Evolutionary conservation across 2,888 invertebrate species (phyloP).

Genomic region (Petrolisthes manimaculis): DNA sequence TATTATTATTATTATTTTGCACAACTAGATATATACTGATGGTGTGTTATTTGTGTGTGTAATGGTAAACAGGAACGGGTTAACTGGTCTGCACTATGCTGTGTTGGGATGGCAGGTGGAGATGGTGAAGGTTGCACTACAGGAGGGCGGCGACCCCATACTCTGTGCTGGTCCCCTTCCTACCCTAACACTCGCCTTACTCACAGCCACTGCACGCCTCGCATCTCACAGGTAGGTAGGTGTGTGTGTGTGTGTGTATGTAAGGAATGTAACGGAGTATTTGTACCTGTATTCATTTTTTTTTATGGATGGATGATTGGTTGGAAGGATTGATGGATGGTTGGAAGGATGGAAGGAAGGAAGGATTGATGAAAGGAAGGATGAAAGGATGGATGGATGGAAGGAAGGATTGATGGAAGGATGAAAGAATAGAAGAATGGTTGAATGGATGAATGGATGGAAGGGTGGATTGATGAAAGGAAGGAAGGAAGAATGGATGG

Average conservation of each 20-base stretch:
- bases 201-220: neutral
- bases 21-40: no score
- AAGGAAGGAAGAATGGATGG: neutral
- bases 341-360: neutral
- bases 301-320: neutral
- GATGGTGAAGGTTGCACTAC: conserved; percentile 43
- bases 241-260: conserved; percentile 17
- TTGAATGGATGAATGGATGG: neutral
- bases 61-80: conserved; percentile 31
- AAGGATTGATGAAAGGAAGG: neutral
- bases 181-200: conserved; percentile 33
- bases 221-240: conserved; percentile 16
- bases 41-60: neutral
- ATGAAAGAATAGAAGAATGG: neutral
- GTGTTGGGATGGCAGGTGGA: conserved; percentile 42
- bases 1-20: no score
- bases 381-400: neutral
- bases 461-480: neutral
- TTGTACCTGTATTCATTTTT: neutral
- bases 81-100: conserved; percentile 46
- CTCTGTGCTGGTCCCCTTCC: conserved; percentile 21
- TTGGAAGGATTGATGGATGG: conserved; percentile 1
- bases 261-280: neutral
- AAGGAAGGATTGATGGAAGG: neutral
- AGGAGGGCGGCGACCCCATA: conserved; percentile 39